phyloP scores from a whole-genome alignment of 2,888 invertebrate species.

The Plusia festucae region DNA sequence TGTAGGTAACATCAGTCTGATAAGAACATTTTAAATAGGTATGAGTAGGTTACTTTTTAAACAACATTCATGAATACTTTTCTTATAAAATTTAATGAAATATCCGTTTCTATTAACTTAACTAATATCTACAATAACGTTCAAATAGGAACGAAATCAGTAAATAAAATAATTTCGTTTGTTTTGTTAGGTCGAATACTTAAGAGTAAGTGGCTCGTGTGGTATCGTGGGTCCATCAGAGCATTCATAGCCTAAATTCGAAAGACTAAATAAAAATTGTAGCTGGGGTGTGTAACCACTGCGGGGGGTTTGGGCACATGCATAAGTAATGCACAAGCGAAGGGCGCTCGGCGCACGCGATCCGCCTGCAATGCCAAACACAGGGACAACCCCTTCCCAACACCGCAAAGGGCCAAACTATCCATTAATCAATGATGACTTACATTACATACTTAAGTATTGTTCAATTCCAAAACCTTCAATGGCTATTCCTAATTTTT shows the following conservation, averaged over 20 bases:
- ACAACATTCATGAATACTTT: no score
- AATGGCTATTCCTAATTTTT: conserved; percentile 25
- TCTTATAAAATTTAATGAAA: no score
- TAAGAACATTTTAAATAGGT: no score
- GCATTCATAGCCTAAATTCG: conserved; percentile 79
- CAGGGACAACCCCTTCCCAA: conserved; percentile 71
- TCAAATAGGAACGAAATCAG: no score
- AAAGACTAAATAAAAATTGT: conserved; percentile 81
- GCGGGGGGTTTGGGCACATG: conserved; percentile 75
- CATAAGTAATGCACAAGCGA: conserved; percentile 87
- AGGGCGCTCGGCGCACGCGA: conserved; percentile 85
- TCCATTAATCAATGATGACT: conserved; percentile 81
- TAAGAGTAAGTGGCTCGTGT: conserved; percentile 72
- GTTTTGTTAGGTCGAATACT: conserved; percentile 66
- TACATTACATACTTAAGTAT: conserved; percentile 52
- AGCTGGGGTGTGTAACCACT: conserved; percentile 63
- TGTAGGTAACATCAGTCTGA: no score
- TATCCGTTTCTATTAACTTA: no score
- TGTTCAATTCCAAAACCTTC: conserved; percentile 42
- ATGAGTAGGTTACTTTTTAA: no score
- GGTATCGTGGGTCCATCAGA: conserved; percentile 69
- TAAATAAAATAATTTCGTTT: conserved; percentile 30
- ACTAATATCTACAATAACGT: no score
- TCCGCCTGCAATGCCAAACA: conserved; percentile 74
- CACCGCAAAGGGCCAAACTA: conserved; percentile 71